These are phyloP conservation scores for Nothoprocta perdicaria DNA, from an alignment of 2,113 vertebrate species.

Conservation along the genomic window DNA sequence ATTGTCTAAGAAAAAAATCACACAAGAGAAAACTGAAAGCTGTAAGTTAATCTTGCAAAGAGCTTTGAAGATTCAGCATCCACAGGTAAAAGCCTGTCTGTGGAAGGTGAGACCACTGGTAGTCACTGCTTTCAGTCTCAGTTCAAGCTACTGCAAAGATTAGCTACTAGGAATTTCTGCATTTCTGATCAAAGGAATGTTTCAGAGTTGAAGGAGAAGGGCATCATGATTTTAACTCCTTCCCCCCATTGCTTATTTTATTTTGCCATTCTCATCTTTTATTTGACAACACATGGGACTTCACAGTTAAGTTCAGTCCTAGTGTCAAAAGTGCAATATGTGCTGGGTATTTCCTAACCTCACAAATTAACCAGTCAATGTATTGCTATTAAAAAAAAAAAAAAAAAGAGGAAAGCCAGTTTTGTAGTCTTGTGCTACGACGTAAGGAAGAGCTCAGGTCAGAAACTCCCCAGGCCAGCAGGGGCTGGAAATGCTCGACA, in stretches of 20 bases:
- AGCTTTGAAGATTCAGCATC: not conserved
- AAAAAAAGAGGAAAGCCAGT: conserved; percentile 5
- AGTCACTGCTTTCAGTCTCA: conserved; percentile 2
- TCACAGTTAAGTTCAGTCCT: conserved; percentile 34
- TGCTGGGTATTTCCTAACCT: conserved; percentile 39
- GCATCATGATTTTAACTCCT: conserved; percentile 11
- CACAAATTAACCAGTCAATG: not conserved
- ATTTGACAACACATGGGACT: not conserved
- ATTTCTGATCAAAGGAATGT: conserved; percentile 38
- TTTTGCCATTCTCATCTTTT: conserved; percentile 29
- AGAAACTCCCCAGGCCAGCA: conserved; percentile 54
- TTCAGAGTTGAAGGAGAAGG: conserved; percentile 32
- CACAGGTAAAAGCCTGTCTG: conserved; percentile 4
- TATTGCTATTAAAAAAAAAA: conserved; percentile 40
- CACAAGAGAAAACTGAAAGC: conserved; percentile 59
- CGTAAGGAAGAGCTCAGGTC: conserved; percentile 36
- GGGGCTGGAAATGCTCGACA: conserved; percentile 59
- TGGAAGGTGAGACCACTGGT: not conserved
- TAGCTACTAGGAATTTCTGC: conserved; percentile 36
- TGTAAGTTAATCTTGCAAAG: conserved; percentile 55
- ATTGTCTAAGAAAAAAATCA: conserved; percentile 66
- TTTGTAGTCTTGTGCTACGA: conserved; percentile 50
- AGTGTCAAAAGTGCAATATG: conserved; percentile 45
- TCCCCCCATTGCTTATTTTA: not conserved
- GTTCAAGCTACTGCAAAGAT: conserved; percentile 8